Base-by-base conservation (phyloP, 2,797 vertebrate genomes). In the Diceros bicornis region DNA sequence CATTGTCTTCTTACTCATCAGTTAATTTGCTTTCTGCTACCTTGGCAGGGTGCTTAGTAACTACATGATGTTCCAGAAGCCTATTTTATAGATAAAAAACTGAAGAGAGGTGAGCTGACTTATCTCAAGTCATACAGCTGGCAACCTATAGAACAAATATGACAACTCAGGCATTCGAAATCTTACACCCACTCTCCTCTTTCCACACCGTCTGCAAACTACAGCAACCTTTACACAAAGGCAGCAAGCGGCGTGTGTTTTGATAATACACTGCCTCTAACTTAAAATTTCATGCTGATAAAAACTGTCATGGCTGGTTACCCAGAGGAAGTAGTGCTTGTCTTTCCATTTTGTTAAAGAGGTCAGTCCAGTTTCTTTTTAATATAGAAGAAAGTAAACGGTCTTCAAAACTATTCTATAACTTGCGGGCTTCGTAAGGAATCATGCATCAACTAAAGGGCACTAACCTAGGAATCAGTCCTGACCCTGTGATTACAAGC, bases 31-130 rank as follows among this genome's bases (percentile, higher is more conserved):
- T 95, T 88, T 85, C 69, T 87, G 34, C 84, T 91, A 57, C 12
- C 87, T 10, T 74, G 6, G n/a, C 41, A 21, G 20, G 21, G 14
- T 69, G 8, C 21, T 93, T 77, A 77, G n/a, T 79, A 91, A 85
- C n/a, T 90, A 81, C 27, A 34, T 47, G n/a, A 62, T 17, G 5
- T 47, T 66, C 12, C 44, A 95, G 52, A 92, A 68, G 20, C 34
- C 57, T 77, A 69, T 81, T 93, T 96, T 87, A 59, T 57, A 89
- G 27, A 82, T 57, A 12, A 41, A 94, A 97, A 97, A 6, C 6
- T 37, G 16, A 89, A 96, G 17, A 59, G 44, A 96, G 20, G 47
- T 34, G 4, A 94, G 57, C 11, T 55, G 55, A 64, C 50, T 77
- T 93, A 55, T 90, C 90, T 81, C 11, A 89, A 41, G 37, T 85